A percentile compares a stretch with the other conserved stretches of the same genome.
Conservation (phyloP, 1,140 invertebrate genomes). For the Hylyphantes graminicola region DNA sequence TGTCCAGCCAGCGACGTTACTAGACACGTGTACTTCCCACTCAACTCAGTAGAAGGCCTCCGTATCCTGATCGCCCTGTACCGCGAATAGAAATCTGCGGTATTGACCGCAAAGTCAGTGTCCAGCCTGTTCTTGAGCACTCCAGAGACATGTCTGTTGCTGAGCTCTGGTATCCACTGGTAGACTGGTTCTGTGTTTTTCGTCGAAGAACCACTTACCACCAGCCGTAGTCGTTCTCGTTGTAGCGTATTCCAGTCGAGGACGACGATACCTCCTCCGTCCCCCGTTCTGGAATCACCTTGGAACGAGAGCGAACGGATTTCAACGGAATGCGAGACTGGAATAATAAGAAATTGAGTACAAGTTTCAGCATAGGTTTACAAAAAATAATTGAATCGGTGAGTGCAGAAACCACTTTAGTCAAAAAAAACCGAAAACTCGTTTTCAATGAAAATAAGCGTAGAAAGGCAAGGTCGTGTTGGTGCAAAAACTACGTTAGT, state of each 20-base stretch:
- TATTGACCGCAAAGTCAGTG: constrained; percentile 76
- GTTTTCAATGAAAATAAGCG: no score
- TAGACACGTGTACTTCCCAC: constrained; percentile 63
- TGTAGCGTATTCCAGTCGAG: constrained; percentile 80
- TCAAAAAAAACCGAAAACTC: no score
- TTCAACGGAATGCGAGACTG: constrained; percentile 67
- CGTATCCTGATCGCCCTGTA: constrained; percentile 82
- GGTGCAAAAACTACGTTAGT: no score
- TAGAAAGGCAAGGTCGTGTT: no score
- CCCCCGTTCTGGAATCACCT: constrained; percentile 75
- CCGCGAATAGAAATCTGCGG: constrained; percentile 71
- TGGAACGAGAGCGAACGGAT: constrained; percentile 78
- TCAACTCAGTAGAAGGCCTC: constrained; percentile 75
- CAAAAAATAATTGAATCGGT: no score
- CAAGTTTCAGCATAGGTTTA: no score
- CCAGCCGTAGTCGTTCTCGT: constrained; percentile 73
- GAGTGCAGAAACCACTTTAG: no score
- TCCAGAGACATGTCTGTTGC: constrained; percentile 73
- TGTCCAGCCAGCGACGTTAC: constrained; percentile 63
- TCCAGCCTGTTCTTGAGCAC: constrained; percentile 77
- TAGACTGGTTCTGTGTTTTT: constrained; percentile 76
- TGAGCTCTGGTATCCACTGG: constrained; percentile 79
- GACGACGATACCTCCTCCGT: constrained; percentile 75
- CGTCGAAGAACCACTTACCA: constrained; percentile 85
- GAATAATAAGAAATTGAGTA: constrained; percentile 7